Conservation (phyloP, 2,888 invertebrate genomes). For the Conus canariensis region DNA sequence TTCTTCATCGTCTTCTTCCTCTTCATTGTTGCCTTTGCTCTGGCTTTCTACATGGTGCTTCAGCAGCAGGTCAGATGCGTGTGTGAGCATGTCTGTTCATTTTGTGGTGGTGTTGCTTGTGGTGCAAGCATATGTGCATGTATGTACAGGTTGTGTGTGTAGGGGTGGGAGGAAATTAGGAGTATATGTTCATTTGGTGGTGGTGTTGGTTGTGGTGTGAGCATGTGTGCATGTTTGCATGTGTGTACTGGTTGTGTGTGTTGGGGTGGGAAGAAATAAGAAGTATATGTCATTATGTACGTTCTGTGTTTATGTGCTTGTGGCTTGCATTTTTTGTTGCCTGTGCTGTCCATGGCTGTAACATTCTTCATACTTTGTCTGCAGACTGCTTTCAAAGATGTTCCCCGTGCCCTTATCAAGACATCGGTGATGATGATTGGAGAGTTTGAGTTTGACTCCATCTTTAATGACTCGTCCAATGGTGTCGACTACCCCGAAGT, state of each 20-base stretch:
- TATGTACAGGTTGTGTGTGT: neutral
- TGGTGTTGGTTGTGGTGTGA: too few relatives aligned
- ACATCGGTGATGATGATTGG: constrained; percentile 79
- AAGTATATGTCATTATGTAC: neutral
- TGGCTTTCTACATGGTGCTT: constrained; percentile 75
- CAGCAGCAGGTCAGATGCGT: constrained; percentile 70
- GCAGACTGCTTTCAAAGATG: constrained; percentile 69
- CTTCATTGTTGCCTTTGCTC: constrained; percentile 76
- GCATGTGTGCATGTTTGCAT: too few relatives aligned
- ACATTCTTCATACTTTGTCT: neutral
- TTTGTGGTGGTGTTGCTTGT: neutral
- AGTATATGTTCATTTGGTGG: neutral
- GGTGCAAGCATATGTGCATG: neutral
- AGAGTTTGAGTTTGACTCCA: constrained; percentile 75
- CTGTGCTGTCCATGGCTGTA: too few relatives aligned
- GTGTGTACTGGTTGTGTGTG: too few relatives aligned
- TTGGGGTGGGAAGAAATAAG: neutral
- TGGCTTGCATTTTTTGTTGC: too few relatives aligned
- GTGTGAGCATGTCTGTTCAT: neutral
- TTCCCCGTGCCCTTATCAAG: constrained; percentile 72
- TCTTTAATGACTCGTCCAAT: constrained; percentile 58
- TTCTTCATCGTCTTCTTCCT: constrained; percentile 78
- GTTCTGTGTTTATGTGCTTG: neutral
- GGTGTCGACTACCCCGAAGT: constrained; percentile 66
- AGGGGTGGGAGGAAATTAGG: neutral